Percentiles rank a stretch among this genome's conserved stretches.
These are phyloP conservation scores for Phenganax stokvisi DNA, from an alignment of 92 coral and sea anemone species.

Conservation along the genomic window DNA sequence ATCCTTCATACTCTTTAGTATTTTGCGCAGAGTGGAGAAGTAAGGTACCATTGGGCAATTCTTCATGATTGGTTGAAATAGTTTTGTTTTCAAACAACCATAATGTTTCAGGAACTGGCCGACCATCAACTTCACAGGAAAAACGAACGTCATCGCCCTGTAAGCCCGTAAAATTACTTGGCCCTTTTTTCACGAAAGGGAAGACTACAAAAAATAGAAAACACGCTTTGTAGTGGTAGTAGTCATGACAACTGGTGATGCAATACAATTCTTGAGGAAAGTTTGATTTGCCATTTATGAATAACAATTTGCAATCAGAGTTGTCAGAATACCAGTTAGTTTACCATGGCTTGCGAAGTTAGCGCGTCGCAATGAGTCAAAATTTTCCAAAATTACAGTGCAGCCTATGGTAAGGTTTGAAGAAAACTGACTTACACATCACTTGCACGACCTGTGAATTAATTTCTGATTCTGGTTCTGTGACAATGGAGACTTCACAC, in stretches of 20 bases:
- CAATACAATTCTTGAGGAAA: no score
- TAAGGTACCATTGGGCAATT: conserved; percentile 26
- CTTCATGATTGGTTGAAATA: conserved; percentile 5
- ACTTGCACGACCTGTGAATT: conserved; percentile 38
- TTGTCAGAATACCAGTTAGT: not conserved
- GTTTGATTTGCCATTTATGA: not conserved
- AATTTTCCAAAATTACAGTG: not conserved
- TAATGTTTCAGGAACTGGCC: conserved; percentile 26
- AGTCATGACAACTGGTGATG: not conserved
- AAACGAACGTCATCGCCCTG: conserved; percentile 32
- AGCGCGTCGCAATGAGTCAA: not conserved
- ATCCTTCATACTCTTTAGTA: conserved; percentile 42
- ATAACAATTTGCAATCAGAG: not conserved
- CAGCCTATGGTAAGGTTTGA: not conserved
- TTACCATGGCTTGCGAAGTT: no score
- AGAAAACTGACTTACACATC: conserved; percentile 51
- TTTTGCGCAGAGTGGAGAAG: conserved; percentile 28
- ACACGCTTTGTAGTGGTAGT: not conserved
- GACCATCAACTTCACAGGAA: conserved; percentile 38
- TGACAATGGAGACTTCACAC: conserved; percentile 41
- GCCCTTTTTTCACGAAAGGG: conserved; percentile 19
- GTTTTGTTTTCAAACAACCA: conserved; percentile 40
- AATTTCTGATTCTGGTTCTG: not conserved
- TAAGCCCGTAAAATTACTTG: conserved; percentile 13
- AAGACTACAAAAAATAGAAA: not conserved